A percentile compares a stretch with the other conserved stretches of the same genome.
Evolutionary conservation across 2,797 vertebrate species (phyloP).

Genomic region (Australoheros facetus): DNA sequence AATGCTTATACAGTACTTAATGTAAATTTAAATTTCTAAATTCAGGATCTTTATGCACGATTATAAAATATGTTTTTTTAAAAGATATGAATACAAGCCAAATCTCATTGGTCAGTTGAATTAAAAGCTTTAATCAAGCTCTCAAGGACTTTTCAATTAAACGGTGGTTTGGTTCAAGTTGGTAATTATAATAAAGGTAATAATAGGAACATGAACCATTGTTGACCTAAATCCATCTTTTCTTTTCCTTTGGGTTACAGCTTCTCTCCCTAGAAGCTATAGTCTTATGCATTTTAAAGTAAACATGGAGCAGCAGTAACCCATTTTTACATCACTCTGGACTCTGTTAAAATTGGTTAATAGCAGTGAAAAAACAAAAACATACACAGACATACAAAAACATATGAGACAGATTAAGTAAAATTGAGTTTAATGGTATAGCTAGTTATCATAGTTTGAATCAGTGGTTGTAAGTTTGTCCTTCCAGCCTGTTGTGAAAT

Average conservation of each 20-base stretch:
- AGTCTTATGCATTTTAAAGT: neutral
- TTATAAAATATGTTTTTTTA: neutral
- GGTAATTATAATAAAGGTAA: neutral
- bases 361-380: too few relatives aligned
- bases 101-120: neutral
- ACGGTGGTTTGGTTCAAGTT: neutral
- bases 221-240: neutral
- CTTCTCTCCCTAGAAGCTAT: neutral
- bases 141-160: neutral
- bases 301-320: too few relatives aligned
- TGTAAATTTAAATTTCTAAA: conserved; percentile 19
- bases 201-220: neutral
- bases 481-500: too few relatives aligned
- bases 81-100: neutral
- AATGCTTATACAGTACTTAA: conserved; percentile 2
- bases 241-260: neutral
- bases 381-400: too few relatives aligned
- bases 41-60: neutral
- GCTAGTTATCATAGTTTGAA: too few relatives aligned
- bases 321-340: too few relatives aligned
- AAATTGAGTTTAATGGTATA: too few relatives aligned
- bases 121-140: neutral
- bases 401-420: too few relatives aligned
- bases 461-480: too few relatives aligned
- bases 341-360: too few relatives aligned